Evolutionary conservation across 2,888 invertebrate species (phyloP), one percentile per base, ranked within the genome.

Genomic region (Stenotaenia linearis): DNA sequence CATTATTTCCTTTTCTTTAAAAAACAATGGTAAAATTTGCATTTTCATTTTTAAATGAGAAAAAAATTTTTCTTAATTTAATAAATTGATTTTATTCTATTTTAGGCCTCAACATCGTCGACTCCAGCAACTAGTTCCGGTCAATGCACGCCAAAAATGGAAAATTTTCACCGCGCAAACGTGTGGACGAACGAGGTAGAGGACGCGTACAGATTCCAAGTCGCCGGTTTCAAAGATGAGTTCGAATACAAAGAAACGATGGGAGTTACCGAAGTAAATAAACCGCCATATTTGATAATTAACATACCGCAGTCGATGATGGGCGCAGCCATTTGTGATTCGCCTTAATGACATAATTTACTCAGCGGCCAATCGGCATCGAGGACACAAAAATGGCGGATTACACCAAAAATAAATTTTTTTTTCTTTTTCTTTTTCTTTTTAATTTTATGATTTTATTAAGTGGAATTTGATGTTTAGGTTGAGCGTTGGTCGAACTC

Each of bases 201-300:
- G 69, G 78, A 78, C 10, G 78, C 78, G 1, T 78, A 78, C 35
- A 15, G 78, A 18, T 78, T 78, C 69, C 78, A 78, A 35, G 28
- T 78, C 30, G 78, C 78, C n/a, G 78, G 78, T n/a, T 78, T 32
- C 23, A 69, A 35, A 69, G 69, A 78, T 21, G 78, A 78, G 15
- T 15, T 28, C 10, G 69, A 78, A 69, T 78, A 78, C 21, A 50
- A 23, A 50, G 23, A 25, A 28, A 50, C n/a, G 25, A 40, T 40
- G 10, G 23, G 23, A 21, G 78, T 50, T 7, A n/a, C 12, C 10
- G 25, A 18, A 50, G 78, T 78, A 50, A 78, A 37, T 15, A 74
- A 74, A 12, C n/a, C 40, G 15, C 40, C 40, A 40, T 40, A 3
- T 40, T 40, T 40, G 12, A 12, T 40, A 12, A 40, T 40, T 40